These are phyloP conservation scores for Mastomys coucha DNA, from an alignment of 2,113 vertebrate genomes.

Conservation along the genomic window DNA sequence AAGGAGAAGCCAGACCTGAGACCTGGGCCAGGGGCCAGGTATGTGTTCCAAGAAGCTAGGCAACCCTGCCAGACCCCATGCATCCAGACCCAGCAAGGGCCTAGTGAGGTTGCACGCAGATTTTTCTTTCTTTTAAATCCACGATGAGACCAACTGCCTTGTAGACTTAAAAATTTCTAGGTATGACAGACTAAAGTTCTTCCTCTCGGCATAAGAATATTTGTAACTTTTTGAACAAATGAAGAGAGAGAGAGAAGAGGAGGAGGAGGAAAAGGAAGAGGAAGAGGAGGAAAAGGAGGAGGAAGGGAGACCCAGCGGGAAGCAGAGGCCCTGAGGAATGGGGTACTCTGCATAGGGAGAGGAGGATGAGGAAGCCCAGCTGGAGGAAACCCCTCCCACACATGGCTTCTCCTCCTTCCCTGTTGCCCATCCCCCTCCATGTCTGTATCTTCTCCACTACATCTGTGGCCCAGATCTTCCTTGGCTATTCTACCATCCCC, in stretches of 20 bases:
- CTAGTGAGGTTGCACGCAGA: neutral
- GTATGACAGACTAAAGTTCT: neutral
- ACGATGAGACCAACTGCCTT: neutral
- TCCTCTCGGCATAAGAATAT: neutral
- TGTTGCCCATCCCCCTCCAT: neutral
- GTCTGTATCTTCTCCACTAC: neutral
- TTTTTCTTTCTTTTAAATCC: conserved; percentile 37
- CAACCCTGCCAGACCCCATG: neutral
- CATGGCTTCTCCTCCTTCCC: neutral
- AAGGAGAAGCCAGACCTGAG: neutral
- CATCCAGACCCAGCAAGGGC: neutral
- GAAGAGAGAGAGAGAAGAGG: too few species aligned
- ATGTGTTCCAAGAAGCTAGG: neutral
- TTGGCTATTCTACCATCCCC: neutral
- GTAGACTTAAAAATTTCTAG: neutral
- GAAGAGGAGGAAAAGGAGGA: too few species aligned
- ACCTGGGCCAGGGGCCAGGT: neutral
- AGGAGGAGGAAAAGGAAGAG: too few species aligned
- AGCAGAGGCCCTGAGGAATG: neutral
- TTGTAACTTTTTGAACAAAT: neutral
- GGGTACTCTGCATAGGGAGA: too few species aligned
- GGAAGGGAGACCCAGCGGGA: neutral
- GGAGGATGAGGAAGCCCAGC: neutral
- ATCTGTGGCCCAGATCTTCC: neutral
- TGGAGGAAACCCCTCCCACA: neutral